phyloP scores from a whole-genome alignment of 2,113 vertebrate genomes.

The Turnix velox region DNA sequence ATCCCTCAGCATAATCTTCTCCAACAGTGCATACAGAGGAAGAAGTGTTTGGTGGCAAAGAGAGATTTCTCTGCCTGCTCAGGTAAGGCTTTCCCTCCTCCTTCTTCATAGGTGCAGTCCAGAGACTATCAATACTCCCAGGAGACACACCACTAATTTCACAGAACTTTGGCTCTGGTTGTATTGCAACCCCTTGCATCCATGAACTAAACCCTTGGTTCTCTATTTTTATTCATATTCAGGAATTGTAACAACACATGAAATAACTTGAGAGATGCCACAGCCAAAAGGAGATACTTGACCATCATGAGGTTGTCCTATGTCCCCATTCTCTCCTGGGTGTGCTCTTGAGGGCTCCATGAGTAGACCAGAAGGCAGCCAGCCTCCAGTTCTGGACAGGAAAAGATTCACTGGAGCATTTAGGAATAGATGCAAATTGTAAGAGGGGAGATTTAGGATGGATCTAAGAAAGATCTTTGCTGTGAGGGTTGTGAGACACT shows the following conservation, averaged over 20 bases:
- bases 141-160: neutral
- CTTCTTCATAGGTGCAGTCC: neutral
- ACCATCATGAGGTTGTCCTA: neutral
- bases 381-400: neutral
- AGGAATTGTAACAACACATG: neutral
- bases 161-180: neutral
- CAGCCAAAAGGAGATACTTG: neutral
- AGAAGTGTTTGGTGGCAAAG: neutral
- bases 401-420: neutral
- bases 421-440: no score
- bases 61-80: neutral
- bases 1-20: neutral
- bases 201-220: neutral
- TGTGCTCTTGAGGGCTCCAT: fast-evolving
- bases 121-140: neutral
- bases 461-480: no score
- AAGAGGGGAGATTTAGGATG: no score
- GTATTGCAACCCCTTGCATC: neutral
- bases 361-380: neutral
- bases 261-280: neutral
- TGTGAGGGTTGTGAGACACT: no score
- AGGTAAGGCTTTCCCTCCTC: neutral
- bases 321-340: fast-evolving
- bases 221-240: neutral
- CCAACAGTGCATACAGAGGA: fast-evolving